Base-by-base conservation (phyloP, 2,888 invertebrate genomes). In the Listrodromus nycthemerus region DNA sequence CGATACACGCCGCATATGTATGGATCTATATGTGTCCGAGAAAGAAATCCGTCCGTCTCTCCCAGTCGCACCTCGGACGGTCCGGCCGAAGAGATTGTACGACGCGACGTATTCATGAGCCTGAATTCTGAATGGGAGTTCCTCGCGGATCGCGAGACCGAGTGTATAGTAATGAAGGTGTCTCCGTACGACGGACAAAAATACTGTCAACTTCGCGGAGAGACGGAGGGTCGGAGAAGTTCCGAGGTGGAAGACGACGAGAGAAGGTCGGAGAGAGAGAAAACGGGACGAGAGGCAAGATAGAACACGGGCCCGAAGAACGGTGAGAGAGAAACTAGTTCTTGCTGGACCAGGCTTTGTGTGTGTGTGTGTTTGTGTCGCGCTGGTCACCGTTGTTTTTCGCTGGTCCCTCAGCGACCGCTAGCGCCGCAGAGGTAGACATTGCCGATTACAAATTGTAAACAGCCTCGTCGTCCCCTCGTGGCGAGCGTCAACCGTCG, bases 161-260 rank as follows among this genome's bases (percentile, higher is more conserved):
- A 80, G 87, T 87, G 89, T 91, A 90, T 90, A 88, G 86, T 91
- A 91, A 91, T 91, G 91, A 91, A 91, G 91, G 91, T 88, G 91
- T 91, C 91, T 88, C 81, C 24, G 81, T 86, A 89, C 86, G 86
- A 77, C 84, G 87, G 77, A 90, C 89, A 91, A 91, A 91, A 91
- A 91, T 91, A 91, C 89, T 89, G 92, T 90, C 90, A 89, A 89
- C 88, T 87, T 88, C 79, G 86, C 73, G 85, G 83, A 77, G 63
- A 24, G 70, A 71, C 41, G 41, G 41, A 13, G 45, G 75, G 67
- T 66, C 63, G 41, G 37, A 45, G 71, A 70, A 30, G 10, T 41
- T 16, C 45, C 45, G 48, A 37, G 45, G 27, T 7, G 24, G 58
- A 63, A 58, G 65, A 41, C 70, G 37, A 24, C 16, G 30, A 77